These are phyloP conservation scores for Melanotaenia boesemani DNA, from an alignment of 2,797 vertebrate species.

Conservation along the genomic window DNA sequence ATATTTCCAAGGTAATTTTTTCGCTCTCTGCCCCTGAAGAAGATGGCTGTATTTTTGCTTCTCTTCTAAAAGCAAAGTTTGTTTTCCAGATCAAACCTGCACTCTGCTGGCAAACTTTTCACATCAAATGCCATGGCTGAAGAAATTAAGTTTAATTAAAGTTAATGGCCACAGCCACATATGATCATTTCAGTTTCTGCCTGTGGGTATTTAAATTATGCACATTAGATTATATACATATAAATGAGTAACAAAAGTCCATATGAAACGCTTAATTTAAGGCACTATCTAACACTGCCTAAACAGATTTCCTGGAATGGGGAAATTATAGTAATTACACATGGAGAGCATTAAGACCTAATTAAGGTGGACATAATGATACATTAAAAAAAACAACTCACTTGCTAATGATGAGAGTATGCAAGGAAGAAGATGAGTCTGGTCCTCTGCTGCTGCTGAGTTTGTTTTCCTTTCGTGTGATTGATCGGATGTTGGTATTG, in stretches of 20 bases:
- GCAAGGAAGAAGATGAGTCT: not conserved
- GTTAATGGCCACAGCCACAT: not conserved
- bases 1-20: not conserved
- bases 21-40: not conserved
- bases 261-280: conserved; percentile 9
- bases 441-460: not conserved
- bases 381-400: too few species aligned
- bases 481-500: conserved; percentile 24
- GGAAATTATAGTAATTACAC: not conserved
- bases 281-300: conserved; percentile 2
- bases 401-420: not conserved
- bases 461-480: conserved; percentile 33
- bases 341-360: not conserved
- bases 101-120: not conserved
- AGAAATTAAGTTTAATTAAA: too few species aligned
- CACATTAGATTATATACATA: not conserved
- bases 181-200: not conserved
- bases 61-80: not conserved
- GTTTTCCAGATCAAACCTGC: not conserved
- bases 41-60: not conserved
- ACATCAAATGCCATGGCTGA: too few species aligned
- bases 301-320: conserved; percentile 1
- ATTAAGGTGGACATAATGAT: conserved; percentile 19
- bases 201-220: not conserved
- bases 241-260: conserved; percentile 30